Evolutionary conservation across 2,113 vertebrate genomes (phyloP).

Genomic region (Tamias sibiricus): DNA sequence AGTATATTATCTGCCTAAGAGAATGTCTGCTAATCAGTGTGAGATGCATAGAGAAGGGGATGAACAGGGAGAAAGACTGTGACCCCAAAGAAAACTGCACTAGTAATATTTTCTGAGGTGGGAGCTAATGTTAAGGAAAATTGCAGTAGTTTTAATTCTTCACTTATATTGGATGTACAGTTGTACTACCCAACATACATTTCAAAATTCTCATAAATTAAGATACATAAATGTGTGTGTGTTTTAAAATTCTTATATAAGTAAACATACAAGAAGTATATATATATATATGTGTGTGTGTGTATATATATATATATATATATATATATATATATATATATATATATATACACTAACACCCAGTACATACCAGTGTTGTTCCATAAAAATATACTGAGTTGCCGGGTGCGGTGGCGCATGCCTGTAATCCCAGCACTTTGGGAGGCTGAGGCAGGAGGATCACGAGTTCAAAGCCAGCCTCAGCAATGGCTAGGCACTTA

Average conservation of each 20-base stretch:
- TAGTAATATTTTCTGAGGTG: not conserved
- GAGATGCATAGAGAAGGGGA: not conserved
- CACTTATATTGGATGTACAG: not conserved
- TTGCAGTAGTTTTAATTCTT: not conserved
- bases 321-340: not conserved
- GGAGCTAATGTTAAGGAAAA: not conserved
- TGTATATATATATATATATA: not conserved
- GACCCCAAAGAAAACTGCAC: not conserved
- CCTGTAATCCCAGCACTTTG: too few relatives aligned
- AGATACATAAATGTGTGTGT: not conserved
- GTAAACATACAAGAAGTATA: too few relatives aligned
- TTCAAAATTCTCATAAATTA: not conserved
- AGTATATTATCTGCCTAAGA: not conserved
- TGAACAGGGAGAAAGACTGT: not conserved
- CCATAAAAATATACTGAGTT: not conserved
- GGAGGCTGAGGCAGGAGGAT: too few relatives aligned
- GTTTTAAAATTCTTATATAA: not conserved
- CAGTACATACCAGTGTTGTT: not conserved
- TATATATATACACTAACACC: not conserved
- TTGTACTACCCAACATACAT: not conserved
- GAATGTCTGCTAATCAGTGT: not conserved
- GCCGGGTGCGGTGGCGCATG: too few relatives aligned
- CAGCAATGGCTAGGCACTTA: too few relatives aligned
- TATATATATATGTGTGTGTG: too few relatives aligned
- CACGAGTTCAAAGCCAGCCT: too few relatives aligned